Evolutionary conservation across 2,113 vertebrate species (phyloP).

Genomic region (Crotalus tigris): DNA sequence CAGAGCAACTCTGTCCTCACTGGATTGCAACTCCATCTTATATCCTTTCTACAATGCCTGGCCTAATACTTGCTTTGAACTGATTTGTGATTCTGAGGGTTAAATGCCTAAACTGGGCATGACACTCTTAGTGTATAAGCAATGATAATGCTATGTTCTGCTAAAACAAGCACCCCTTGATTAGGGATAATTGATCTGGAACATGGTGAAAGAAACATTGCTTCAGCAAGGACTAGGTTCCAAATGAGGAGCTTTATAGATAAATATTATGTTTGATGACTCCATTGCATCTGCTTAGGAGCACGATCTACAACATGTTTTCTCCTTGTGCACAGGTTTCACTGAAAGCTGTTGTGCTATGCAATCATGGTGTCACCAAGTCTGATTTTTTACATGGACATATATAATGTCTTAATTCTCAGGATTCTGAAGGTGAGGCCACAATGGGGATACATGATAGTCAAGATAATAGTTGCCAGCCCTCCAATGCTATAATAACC

Average conservation of each 20-base stretch:
- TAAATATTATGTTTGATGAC: neutral
- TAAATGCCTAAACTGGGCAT: neutral
- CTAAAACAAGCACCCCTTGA: neutral
- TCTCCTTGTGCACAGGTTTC: neutral
- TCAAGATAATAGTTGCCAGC: neutral
- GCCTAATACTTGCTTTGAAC: neutral
- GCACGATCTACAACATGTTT: neutral
- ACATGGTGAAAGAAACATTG: neutral
- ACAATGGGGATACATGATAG: neutral
- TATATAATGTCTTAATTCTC: neutral
- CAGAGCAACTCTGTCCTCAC: neutral
- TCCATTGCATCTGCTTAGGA: neutral
- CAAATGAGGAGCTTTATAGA: neutral
- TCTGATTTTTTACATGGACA: neutral
- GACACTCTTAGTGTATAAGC: neutral
- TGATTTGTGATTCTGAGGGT: slow-evolving; percentile 10
- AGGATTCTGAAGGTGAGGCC: neutral
- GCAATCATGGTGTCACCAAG: neutral
- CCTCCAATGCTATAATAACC: neutral
- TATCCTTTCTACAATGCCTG: neutral
- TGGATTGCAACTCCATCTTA: too few relatives aligned
- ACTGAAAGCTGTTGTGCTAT: neutral
- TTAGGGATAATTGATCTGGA: neutral
- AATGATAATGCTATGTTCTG: neutral
- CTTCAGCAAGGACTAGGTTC: neutral